These are phyloP conservation scores for Loxodonta africana DNA, from an alignment of 2,113 vertebrate genomes.

Conservation along the genomic window DNA sequence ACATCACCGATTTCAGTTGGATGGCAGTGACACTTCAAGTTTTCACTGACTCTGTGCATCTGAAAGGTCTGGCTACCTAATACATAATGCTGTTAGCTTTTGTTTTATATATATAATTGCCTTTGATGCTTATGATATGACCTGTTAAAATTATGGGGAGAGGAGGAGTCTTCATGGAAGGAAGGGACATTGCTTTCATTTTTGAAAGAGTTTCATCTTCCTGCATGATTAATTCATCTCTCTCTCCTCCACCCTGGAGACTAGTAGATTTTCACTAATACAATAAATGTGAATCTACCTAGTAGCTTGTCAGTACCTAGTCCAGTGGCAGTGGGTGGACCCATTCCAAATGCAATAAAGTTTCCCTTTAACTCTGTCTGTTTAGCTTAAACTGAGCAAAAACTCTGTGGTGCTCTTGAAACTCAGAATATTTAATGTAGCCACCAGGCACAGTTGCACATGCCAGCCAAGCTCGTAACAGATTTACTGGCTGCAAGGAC, in stretches of 20 bases:
- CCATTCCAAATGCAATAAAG: background rate
- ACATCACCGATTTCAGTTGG: background rate
- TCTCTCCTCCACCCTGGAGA: background rate
- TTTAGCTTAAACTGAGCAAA: constrained; percentile 31
- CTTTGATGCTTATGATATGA: background rate
- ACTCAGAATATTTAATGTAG: constrained; percentile 17
- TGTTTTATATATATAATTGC: background rate
- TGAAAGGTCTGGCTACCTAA: constrained; percentile 20
- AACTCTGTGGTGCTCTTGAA: constrained; percentile 9
- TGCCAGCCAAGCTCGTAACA: background rate
- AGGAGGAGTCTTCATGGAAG: background rate
- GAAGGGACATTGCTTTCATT: background rate
- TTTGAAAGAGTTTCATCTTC: constrained; percentile 15
- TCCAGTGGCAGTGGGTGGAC: background rate
- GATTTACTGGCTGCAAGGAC: background rate
- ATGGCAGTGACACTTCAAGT: background rate
- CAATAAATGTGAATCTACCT: background rate
- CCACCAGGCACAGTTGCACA: background rate
- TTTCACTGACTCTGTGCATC: background rate
- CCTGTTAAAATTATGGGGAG: background rate
- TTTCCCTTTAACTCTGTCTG: background rate
- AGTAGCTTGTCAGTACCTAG: background rate
- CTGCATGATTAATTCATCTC: background rate
- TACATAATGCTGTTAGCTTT: background rate
- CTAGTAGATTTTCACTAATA: background rate